Conservation (phyloP, 2,888 invertebrate genomes). For the Physocephala rufipes region DNA sequence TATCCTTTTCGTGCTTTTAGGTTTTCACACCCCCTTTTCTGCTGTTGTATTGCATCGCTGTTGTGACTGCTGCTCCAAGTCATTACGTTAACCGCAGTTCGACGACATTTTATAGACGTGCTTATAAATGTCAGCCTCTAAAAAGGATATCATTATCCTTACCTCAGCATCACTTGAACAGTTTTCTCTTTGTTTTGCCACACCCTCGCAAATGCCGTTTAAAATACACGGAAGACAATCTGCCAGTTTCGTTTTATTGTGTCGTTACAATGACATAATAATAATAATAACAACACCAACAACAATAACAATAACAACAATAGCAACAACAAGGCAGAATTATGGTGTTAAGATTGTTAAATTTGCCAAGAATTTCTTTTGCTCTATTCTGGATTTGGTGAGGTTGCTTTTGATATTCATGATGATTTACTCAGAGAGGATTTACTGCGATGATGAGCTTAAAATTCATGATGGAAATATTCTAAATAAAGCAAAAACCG, state of each 20-base stretch:
- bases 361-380: conserved; percentile 23
- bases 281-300: too few species aligned
- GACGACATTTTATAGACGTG: conserved; percentile 30
- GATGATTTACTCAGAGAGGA: conserved; percentile 32
- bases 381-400: background rate
- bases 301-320: too few species aligned
- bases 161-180: conserved; percentile 50
- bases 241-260: background rate
- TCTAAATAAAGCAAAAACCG: conserved; percentile 13
- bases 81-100: conserved; percentile 6
- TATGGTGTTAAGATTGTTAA: conserved; percentile 33
- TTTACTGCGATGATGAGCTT: conserved; percentile 40
- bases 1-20: conserved; percentile 52
- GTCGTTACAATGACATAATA: too few species aligned
- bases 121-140: conserved; percentile 36
- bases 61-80: background rate
- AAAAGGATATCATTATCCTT: conserved; percentile 50
- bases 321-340: conserved; percentile 22
- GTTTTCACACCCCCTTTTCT: conserved; percentile 11
- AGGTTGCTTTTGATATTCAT: conserved; percentile 10
- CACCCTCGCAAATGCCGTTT: conserved; percentile 33
- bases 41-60: background rate
- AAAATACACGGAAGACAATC: conserved; percentile 36
- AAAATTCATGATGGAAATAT: conserved; percentile 31
- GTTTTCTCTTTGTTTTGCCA: conserved; percentile 41